Evolutionary conservation across 2,113 vertebrate genomes (phyloP).

Genomic region (Ginglymostoma cirratum): DNA sequence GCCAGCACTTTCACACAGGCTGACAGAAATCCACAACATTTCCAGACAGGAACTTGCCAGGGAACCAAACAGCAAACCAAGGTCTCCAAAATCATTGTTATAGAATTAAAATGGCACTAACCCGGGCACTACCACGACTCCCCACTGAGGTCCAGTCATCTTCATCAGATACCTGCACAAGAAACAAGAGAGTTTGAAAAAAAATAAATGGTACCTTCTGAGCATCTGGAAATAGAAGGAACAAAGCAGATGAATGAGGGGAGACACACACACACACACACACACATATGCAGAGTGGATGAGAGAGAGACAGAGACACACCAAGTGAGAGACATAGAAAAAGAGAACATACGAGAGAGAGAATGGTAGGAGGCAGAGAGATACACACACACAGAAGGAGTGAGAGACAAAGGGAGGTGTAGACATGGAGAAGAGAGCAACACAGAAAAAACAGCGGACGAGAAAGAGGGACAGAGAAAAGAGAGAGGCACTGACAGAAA

Average conservation of each 20-base stretch:
- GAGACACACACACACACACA: too few relatives aligned
- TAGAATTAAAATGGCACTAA: slow-evolving; percentile 57
- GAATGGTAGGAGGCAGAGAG: too few relatives aligned
- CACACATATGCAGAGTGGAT: neutral
- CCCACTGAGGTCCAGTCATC: slow-evolving; percentile 83
- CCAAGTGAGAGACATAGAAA: neutral
- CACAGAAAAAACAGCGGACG: too few relatives aligned
- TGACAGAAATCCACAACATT: neutral
- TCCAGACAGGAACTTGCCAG: neutral
- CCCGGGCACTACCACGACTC: slow-evolving; percentile 79
- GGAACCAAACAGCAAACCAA: neutral
- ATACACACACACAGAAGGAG: too few relatives aligned
- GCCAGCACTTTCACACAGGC: neutral
- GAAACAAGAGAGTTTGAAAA: neutral
- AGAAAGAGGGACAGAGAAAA: neutral
- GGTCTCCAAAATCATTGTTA: neutral
- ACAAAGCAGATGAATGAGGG: neutral
- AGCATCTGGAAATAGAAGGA: neutral
- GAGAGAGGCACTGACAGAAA: neutral
- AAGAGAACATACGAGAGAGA: neutral
- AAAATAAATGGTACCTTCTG: neutral
- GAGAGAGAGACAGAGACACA: neutral
- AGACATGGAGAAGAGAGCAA: too few relatives aligned
- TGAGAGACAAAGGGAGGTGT: too few relatives aligned
- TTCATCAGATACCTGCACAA: slow-evolving; percentile 76